These are phyloP conservation scores for Trissolcus japonicus DNA, from an alignment of 2,888 invertebrate species.

Conservation along the genomic window DNA sequence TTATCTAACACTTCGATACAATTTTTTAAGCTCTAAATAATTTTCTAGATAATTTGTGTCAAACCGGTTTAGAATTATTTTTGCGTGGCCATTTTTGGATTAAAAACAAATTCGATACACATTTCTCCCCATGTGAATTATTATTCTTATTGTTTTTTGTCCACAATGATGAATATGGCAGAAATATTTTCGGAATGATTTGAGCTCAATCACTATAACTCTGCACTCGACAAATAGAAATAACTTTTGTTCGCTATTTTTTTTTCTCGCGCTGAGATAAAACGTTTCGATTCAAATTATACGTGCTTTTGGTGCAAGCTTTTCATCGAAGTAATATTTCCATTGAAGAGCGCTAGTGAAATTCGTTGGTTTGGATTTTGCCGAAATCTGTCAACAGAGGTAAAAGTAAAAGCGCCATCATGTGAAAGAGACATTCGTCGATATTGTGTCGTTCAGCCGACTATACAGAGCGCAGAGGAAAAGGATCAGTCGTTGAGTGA, in stretches of 20 bases:
- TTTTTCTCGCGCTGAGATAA: conserved; percentile 23
- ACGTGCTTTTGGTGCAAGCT: conserved; percentile 1
- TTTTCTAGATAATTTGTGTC: too few relatives aligned
- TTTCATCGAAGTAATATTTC: conserved; percentile 14
- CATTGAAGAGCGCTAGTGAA: conserved; percentile 24
- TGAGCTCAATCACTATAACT: neutral
- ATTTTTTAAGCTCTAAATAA: too few relatives aligned
- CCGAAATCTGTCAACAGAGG: conserved; percentile 2
- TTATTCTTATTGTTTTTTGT: too few relatives aligned
- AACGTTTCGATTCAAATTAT: conserved; percentile 1
- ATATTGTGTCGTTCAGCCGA: conserved; percentile 47
- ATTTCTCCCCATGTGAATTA: too few relatives aligned
- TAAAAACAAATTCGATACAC: too few relatives aligned
- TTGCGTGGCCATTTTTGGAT: too few relatives aligned
- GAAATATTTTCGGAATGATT: too few relatives aligned
- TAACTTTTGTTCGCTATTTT: too few relatives aligned
- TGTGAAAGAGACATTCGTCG: conserved; percentile 45
- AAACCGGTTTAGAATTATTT: too few relatives aligned
- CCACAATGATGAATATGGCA: too few relatives aligned
- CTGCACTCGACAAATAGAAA: too few relatives aligned
- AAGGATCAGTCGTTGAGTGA: conserved; percentile 63
- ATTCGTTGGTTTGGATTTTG: conserved; percentile 4
- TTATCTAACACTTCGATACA: too few relatives aligned
- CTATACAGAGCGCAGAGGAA: conserved; percentile 20
- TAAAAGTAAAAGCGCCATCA: conserved; percentile 32